Conservation (phyloP, 2,113 vertebrate species). For the Amphiprion percula region DNA sequence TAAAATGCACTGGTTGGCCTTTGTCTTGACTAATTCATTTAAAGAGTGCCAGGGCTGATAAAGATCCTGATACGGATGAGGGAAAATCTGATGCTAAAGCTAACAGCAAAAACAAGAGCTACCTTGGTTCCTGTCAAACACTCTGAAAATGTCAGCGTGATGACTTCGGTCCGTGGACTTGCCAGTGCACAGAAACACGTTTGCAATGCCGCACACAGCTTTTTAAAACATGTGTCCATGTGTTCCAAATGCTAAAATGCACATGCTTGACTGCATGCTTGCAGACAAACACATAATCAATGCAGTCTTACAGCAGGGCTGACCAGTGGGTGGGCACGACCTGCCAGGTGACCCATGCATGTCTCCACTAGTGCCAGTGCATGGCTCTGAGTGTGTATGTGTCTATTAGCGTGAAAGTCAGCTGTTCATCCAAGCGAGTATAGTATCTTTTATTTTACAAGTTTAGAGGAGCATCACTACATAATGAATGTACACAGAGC, state of each 20-base stretch:
- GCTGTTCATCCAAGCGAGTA: constrained; percentile 68
- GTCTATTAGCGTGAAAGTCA: constrained; percentile 74
- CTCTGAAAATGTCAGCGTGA: constrained; percentile 39
- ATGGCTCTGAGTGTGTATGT: constrained; percentile 64
- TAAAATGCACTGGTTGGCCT: not conserved
- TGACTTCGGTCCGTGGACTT: constrained; percentile 34
- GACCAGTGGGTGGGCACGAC: constrained; percentile 76
- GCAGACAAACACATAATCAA: constrained; percentile 80
- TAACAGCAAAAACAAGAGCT: constrained; percentile 12
- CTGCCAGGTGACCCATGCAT: constrained; percentile 83
- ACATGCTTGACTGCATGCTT: constrained; percentile 67
- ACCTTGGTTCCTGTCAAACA: not conserved
- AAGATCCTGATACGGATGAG: too few relatives aligned
- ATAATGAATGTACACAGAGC: constrained; percentile 20
- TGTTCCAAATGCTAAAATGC: constrained; percentile 51
- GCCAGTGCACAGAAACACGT: not conserved
- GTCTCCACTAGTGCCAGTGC: constrained; percentile 71
- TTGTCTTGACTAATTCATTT: not conserved
- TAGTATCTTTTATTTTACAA: constrained; percentile 66
- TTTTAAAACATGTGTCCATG: constrained; percentile 42
- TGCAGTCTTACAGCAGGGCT: constrained; percentile 76
- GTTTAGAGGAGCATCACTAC: constrained; percentile 35
- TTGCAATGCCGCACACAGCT: constrained; percentile 19
- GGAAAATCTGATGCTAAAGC: not conserved
- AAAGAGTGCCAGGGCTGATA: not conserved